phyloP scores from a whole-genome alignment of 2,113 vertebrate species.

The Enhydra lutris region DNA sequence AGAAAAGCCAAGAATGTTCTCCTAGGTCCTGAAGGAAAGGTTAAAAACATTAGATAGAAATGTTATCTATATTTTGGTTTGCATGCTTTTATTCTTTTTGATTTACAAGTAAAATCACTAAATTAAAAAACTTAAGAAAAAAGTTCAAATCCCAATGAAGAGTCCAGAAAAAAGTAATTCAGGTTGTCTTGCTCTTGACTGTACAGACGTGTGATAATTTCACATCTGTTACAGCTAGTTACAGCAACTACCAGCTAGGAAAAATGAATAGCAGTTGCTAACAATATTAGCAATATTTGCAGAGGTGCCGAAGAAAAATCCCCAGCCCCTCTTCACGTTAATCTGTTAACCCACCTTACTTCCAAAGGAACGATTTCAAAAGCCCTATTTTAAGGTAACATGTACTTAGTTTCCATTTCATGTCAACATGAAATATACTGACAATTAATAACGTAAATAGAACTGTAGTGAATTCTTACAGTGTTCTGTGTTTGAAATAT shows the following conservation, averaged over 20 bases:
- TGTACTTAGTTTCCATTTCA: background rate
- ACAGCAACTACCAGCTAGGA: background rate
- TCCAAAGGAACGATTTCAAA: background rate
- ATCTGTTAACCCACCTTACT: background rate
- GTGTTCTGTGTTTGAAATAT: background rate
- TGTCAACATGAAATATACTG: constrained; percentile 46
- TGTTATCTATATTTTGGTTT: background rate
- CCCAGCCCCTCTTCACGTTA: background rate
- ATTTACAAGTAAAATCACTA: background rate
- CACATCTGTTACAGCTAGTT: background rate
- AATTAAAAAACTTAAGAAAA: background rate
- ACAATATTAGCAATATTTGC: background rate
- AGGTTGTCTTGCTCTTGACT: background rate
- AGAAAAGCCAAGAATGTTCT: background rate
- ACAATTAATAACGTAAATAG: constrained; percentile 68
- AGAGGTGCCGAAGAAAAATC: background rate
- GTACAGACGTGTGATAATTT: background rate
- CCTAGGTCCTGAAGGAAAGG: background rate
- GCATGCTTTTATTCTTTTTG: background rate
- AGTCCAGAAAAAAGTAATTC: background rate
- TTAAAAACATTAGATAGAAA: background rate
- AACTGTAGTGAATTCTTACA: constrained; percentile 50
- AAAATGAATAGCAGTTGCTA: background rate
- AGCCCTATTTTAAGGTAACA: background rate
- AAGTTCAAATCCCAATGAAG: background rate